A percentile compares a stretch with the other conserved stretches of the same genome.
Conservation (phyloP, 2,888 invertebrate genomes). For the Lapara coniferarum region DNA sequence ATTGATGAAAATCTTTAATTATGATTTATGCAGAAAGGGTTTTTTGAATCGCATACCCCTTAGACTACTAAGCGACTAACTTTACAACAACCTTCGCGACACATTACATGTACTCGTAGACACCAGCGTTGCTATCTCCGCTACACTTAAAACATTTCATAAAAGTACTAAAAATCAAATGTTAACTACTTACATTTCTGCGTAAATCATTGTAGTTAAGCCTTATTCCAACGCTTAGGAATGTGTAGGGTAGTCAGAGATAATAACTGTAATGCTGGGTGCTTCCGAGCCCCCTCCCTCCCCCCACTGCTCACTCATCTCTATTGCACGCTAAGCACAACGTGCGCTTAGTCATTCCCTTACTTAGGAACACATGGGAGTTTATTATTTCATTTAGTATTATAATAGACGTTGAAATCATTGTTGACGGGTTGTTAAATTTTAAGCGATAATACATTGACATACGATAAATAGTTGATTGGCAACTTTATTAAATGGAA, state of each 20-base stretch:
- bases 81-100: too few relatives aligned
- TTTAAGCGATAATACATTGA: background rate
- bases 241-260: background rate
- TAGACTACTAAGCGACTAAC: too few relatives aligned
- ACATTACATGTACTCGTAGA: too few relatives aligned
- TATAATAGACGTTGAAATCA: constrained; percentile 6
- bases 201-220: too few relatives aligned
- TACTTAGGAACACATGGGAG: constrained; percentile 17
- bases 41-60: too few relatives aligned
- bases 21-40: too few relatives aligned
- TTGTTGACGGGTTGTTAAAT: background rate
- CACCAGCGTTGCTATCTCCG: background rate
- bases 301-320: background rate
- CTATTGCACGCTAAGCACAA: constrained; percentile 21
- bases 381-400: constrained; percentile 6
- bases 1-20: too few relatives aligned
- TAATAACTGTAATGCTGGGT: background rate
- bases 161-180: background rate
- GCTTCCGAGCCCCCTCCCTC: background rate
- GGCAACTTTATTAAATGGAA: too few relatives aligned
- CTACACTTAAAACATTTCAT: background rate
- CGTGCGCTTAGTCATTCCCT: constrained; percentile 5
- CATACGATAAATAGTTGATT: background rate
- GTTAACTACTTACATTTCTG: too few relatives aligned
- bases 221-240: too few relatives aligned